Evolutionary conservation across 2,113 vertebrate species (phyloP).

Genomic region (Ochotona princeps): DNA sequence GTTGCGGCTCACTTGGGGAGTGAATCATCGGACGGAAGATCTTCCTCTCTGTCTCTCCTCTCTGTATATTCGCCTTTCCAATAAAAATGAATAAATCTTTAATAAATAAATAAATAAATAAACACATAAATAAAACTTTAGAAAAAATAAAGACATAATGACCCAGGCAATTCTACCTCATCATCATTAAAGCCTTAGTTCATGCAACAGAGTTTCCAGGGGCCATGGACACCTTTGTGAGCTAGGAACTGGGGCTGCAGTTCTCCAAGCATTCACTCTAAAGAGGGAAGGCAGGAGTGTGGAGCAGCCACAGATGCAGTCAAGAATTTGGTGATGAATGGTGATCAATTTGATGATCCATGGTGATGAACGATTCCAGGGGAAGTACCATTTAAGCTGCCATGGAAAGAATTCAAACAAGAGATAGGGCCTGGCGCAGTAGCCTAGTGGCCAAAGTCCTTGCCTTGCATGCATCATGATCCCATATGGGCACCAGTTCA

Average conservation of each 20-base stretch:
- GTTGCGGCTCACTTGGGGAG: no score
- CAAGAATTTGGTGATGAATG: constrained; percentile 57
- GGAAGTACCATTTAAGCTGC: constrained; percentile 62
- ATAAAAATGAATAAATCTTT: no score
- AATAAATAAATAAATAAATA: no score
- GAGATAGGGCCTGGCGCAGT: neutral
- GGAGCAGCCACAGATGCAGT: constrained; percentile 63
- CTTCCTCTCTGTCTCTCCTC: no score
- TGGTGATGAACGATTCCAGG: neutral
- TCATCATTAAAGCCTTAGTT: neutral
- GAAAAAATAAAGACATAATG: neutral
- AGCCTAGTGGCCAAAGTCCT: no score
- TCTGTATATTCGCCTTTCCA: no score
- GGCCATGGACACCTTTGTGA: neutral
- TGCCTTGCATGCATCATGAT: no score
- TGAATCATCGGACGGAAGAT: no score
- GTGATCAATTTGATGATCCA: neutral
- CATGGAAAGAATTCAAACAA: neutral
- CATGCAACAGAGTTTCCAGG: neutral
- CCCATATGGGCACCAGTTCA: no score
- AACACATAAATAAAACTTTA: no score
- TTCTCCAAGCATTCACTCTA: neutral
- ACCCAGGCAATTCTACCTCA: neutral
- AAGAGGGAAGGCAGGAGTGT: constrained; percentile 11
- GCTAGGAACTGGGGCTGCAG: neutral